Conservation (phyloP, 2,113 vertebrate genomes). For the Pedionomus torquatus region DNA sequence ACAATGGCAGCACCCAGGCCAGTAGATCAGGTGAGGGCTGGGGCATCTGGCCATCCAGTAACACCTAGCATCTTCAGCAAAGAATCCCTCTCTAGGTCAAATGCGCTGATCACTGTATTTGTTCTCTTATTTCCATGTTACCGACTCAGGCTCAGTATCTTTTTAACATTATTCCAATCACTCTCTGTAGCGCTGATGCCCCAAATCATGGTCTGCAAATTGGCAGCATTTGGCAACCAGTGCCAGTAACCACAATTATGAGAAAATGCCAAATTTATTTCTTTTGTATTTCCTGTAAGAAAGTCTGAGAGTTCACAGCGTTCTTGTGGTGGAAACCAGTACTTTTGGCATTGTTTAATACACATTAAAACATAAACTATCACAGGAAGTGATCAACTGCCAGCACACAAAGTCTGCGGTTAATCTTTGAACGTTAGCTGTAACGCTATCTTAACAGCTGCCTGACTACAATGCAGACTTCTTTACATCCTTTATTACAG, state of each 20-base stretch:
- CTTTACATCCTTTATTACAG: neutral
- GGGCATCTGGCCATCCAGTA: neutral
- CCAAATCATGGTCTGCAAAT: neutral
- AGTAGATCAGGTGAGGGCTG: neutral
- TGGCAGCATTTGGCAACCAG: neutral
- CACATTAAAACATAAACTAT: neutral
- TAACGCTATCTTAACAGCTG: neutral
- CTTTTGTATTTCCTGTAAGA: neutral
- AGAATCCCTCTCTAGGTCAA: neutral
- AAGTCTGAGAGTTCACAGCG: neutral
- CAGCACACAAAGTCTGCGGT: neutral
- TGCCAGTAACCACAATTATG: neutral
- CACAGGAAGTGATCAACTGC: neutral
- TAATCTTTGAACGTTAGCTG: neutral
- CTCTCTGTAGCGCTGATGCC: neutral
- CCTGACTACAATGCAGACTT: neutral
- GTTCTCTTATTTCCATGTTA: neutral
- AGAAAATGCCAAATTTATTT: neutral
- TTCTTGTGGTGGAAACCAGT: neutral
- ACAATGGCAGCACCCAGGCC: neutral
- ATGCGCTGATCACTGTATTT: neutral
- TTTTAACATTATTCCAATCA: neutral
- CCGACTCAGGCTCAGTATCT: neutral
- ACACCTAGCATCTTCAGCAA: neutral
- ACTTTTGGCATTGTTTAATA: conserved; percentile 8